Evolutionary conservation across 2,113 vertebrate genomes (phyloP), one percentile per base, ranked within the genome.

Genomic region (Brienomyrus longianalis): DNA sequence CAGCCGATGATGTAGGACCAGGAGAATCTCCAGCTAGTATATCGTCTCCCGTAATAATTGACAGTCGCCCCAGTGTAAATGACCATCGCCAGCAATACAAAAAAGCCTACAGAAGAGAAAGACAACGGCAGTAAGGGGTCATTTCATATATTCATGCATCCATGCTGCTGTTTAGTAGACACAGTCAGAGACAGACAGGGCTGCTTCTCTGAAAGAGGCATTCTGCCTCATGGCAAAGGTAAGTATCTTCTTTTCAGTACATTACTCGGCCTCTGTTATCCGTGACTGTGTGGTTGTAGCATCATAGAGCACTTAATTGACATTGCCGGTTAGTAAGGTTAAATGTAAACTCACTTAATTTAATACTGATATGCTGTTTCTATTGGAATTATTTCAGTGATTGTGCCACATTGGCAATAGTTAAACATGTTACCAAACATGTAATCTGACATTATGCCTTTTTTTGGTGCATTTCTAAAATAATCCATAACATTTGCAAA

Each of bases 1-100:
- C 95, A 96, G 90, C 95, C 94, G 23, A 95, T 93, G 90, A 96
- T 95, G 85, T 94, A 96, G 9, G 94, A 95, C 94, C 94, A 96
- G 90, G 95, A 95, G 91, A 96, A 96, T 85, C 95, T 93, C 95
- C 94, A 95, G 92, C 94, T 94, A 83, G 95, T 93, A 83, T 95
- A 95, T 62, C 93, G 93, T 89, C 95, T 95, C 31, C 94, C 94
- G 35, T 94, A 95, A 92, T 95, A 94, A 92, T 95, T 95, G 85
- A 96, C 94, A 3, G 94, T 95, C 85, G 95, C 93, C 9, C 93
- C 94, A 10, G 94, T 95, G 92, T 95, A 95, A 90, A 95, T 93
- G 3, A 94, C 93, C 96, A 96, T 96, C 0, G 94, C 93, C 90
- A 96, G 92, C 90, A 95, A 94, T 54, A 95, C 94, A 90, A 95